These are phyloP conservation scores for Leptinotarsa haldemani DNA, from an alignment of 2,888 invertebrate species.

Conservation along the genomic window DNA sequence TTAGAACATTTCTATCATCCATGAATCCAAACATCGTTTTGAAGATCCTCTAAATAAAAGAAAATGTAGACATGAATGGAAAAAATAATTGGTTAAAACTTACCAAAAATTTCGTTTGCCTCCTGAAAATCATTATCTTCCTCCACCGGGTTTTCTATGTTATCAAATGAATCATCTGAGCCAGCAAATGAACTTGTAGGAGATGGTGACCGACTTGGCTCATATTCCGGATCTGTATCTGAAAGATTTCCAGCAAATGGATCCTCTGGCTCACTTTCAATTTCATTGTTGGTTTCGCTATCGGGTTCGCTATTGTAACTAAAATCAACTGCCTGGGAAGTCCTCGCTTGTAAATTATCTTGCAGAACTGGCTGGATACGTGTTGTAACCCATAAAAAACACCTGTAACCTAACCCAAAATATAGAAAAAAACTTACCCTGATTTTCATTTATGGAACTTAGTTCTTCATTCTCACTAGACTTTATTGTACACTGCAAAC, in stretches of 20 bases:
- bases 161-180: neutral
- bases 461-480: neutral
- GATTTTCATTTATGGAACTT: neutral
- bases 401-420: neutral
- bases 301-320: neutral
- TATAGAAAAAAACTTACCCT: neutral
- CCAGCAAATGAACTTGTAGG: neutral
- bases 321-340: neutral
- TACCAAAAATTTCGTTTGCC: neutral
- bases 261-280: neutral
- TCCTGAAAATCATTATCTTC: neutral
- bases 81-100: neutral
- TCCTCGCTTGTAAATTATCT: neutral
- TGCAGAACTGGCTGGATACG: neutral
- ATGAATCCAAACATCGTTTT: neutral
- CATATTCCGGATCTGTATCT: constrained; percentile 1
- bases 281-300: neutral
- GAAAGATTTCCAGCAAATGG: neutral
- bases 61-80: neutral
- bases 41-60: neutral
- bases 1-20: neutral
- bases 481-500: neutral
- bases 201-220: neutral
- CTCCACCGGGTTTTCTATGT: neutral
- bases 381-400: neutral